Evolutionary conservation across 92 coral and sea anemone genomes (phyloP), one percentile per base, ranked within the genome.

Genomic region (Porites divaricata): DNA sequence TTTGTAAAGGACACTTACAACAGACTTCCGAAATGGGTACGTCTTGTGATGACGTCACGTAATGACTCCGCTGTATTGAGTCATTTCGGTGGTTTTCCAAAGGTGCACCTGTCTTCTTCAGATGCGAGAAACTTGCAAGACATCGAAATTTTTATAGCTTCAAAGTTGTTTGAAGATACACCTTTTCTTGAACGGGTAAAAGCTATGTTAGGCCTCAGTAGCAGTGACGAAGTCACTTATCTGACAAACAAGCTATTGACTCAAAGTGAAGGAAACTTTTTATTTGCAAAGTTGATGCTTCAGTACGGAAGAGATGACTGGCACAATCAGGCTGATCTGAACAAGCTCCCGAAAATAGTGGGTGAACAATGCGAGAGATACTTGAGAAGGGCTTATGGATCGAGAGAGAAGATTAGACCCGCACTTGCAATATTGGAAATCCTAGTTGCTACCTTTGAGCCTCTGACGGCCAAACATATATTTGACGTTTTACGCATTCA

Each of bases 201-300:
- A 53, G 20, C n/a, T 14, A 69, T 20, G 22, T 72, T 83, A 2
- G 81, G 85, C 1, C 64, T 88, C 3, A 10, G 65, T n/a, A 65
- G 74, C 1, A 58, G 53, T 54, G 81, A 81, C 9, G 83, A 79
- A 22, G 28, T 86, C 45, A 26, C 85, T 12, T 26, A 23, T 1
- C n/a, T 86, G 20, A 85, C 85, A 45, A 74, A 58, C 57, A 56
- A 51, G 61, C 20, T 91, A 65, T 70, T 83, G n/a, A 57, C 64
- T 8, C 87, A 88, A 50, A 88, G 91, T 70, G 87, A 94, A 74
- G 98, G 98, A 0, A 94, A 94, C 35, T 94, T 94, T 71, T 72
- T 89, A 16, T 91, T 89, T 62, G 92, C 85, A 4, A 94, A 89
- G 35, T 88, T 84, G 23, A 85, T 90, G 69, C 81, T 88, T 54